Percentiles rank a stretch among this genome's conserved stretches.
Evolutionary conservation across 2,797 vertebrate species (phyloP).

Genomic region (Periparus ater): DNA sequence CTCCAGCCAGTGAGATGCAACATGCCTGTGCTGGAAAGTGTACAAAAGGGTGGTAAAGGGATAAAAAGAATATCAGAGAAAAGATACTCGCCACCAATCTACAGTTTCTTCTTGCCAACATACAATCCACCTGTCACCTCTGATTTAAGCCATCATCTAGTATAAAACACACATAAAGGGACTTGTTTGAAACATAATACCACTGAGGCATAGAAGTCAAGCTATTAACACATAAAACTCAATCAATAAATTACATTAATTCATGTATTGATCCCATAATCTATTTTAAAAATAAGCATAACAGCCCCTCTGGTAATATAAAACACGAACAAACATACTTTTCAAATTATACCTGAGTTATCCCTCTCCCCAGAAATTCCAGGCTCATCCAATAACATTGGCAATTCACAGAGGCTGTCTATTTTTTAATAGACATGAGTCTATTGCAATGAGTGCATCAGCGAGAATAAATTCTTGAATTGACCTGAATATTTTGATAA

Average conservation of each 20-base stretch:
- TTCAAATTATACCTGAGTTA: slow-evolving; percentile 6
- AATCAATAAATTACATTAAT: slow-evolving; percentile 49
- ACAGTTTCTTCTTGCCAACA: slow-evolving; percentile 54
- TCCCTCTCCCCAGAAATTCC: background rate
- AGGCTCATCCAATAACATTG: background rate
- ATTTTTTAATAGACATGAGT: background rate
- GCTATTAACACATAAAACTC: slow-evolving; percentile 4
- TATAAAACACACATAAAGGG: background rate
- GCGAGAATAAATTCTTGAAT: slow-evolving; percentile 5
- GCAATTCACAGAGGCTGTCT: background rate
- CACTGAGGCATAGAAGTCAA: background rate
- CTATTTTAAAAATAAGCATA: background rate
- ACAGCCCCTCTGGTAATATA: slow-evolving; percentile 6
- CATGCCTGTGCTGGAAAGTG: background rate
- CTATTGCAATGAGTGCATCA: too few relatives aligned
- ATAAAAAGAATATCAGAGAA: slow-evolving; percentile 6
- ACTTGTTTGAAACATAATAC: background rate
- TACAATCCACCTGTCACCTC: slow-evolving; percentile 29
- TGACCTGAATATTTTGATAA: background rate
- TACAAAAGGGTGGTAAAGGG: background rate
- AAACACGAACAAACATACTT: background rate
- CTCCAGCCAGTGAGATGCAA: background rate
- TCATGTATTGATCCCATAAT: background rate
- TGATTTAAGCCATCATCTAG: slow-evolving; percentile 45
- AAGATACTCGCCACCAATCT: slow-evolving; percentile 28